Base-by-base conservation (phyloP, 2,888 invertebrate species). In the Griposia aprilina region DNA sequence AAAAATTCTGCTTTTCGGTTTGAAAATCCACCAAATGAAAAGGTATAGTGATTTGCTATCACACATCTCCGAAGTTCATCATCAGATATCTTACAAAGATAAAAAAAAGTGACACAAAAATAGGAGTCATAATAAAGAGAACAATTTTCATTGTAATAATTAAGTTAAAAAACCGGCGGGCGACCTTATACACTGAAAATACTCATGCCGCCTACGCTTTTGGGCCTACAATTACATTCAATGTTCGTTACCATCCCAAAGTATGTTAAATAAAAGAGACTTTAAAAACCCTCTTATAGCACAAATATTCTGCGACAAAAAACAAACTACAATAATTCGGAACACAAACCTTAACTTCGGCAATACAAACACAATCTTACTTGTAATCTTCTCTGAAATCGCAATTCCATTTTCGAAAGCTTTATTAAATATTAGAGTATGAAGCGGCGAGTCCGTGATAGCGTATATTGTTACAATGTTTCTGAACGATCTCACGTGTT, bases 401-500 rank as follows among this genome's bases (percentile, higher is more conserved):
- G 80, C 88, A 89, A 89, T 88, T 78, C 76, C 79, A 78, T 82
- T 83, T 78, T 72, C 65, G 59, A 74, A 85, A 83, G 76, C 76
- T 87, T 87, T 87, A 88, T 89, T 87, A 89, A 87, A 89, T 89
- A 89, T 87, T 83, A 89, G 86, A 80, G 77, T 73, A 57, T 73
- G 59, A 75, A 66, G 75, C 78, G 75, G 69, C 72, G 76, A 76
- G 80, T 72, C 70, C 41, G 68, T 76, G 72, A 78, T 87, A 83
- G 75, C 78, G 71, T 84, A 87, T 78, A 87, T 79, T 78, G 80
- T 83, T 78, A 85, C 76, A 84, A 88, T 84, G 87, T 83, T 90
- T 88, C 83, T 74, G 83, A 91, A 90, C 90, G 91, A 90, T 84
- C 87, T 89, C 84, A 90, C 91, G 88, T 90, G 90, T 84, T 85